A percentile compares a stretch with the other conserved stretches of the same genome.
These are phyloP conservation scores for Diachrysia chrysitis DNA, from an alignment of 2,888 invertebrate species.

Conservation along the genomic window DNA sequence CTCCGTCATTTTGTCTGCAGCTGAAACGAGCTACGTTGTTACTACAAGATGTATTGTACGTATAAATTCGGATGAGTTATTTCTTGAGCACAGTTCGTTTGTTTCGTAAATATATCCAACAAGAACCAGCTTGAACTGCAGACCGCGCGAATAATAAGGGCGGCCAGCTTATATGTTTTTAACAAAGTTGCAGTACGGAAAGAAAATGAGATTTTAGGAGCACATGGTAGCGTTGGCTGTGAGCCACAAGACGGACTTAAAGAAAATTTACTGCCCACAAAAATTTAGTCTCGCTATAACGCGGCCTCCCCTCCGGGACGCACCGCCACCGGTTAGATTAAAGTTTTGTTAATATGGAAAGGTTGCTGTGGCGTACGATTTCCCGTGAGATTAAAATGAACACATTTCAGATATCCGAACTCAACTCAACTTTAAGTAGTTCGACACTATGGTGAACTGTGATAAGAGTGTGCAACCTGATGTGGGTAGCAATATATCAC, in stretches of 20 bases:
- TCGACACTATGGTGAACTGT: conserved; percentile 60
- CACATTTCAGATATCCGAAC: conserved; percentile 70
- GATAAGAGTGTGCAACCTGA: conserved; percentile 64
- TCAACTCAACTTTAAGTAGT: conserved; percentile 59
- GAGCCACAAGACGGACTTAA: conserved; percentile 79
- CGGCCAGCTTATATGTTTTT: conserved; percentile 61
- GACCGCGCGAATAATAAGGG: conserved; percentile 47
- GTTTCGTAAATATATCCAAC: conserved; percentile 61
- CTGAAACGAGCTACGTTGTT: conserved; percentile 69
- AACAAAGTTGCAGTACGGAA: conserved; percentile 67
- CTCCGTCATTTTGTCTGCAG: conserved; percentile 73
- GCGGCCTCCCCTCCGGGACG: conserved; percentile 65
- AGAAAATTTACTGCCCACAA: conserved; percentile 83
- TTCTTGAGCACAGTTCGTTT: conserved; percentile 60
- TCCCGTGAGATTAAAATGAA: conserved; percentile 75
- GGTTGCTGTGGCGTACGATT: conserved; percentile 73
- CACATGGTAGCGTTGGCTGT: conserved; percentile 76
- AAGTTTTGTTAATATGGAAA: conserved; percentile 82
- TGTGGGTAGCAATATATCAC: conserved; percentile 59
- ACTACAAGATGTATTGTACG: conserved; percentile 68
- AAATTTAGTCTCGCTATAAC: conserved; percentile 72
- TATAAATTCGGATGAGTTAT: conserved; percentile 67
- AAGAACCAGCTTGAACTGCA: conserved; percentile 45
- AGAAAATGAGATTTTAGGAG: conserved; percentile 74
- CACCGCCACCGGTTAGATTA: conserved; percentile 73